These are phyloP conservation scores for Drosophila navojoa DNA, from an alignment of 1,140 invertebrate genomes.

Conservation along the genomic window DNA sequence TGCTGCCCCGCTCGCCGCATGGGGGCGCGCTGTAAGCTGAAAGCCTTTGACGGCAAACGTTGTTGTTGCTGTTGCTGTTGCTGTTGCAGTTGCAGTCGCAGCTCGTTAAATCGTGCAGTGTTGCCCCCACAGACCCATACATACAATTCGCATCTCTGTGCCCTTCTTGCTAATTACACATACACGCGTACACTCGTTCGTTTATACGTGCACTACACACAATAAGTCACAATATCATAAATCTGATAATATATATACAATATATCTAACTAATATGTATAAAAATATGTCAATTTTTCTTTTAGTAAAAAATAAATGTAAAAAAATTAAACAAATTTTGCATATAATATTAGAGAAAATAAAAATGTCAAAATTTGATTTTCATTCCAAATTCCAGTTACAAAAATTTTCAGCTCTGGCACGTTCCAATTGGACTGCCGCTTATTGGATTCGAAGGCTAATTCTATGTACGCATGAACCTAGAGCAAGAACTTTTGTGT, in stretches of 20 bases:
- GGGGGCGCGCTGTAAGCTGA: conserved; percentile 42
- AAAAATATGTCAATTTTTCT: too few species aligned
- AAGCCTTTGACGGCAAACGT: conserved; percentile 51
- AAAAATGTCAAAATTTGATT: too few species aligned
- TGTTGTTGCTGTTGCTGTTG: conserved; percentile 19
- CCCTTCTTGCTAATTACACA: conserved; percentile 76
- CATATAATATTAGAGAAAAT: too few species aligned
- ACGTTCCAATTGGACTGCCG: too few species aligned
- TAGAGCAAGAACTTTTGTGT: neutral
- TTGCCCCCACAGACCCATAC: conserved; percentile 21
- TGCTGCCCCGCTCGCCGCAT: conserved; percentile 35
- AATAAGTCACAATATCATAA: neutral
- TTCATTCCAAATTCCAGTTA: too few species aligned
- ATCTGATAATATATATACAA: too few species aligned
- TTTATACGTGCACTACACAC: conserved; percentile 32
- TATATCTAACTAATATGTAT: too few species aligned
- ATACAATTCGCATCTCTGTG: conserved; percentile 51
- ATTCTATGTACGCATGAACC: conserved; percentile 14
- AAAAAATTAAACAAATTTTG: too few species aligned
- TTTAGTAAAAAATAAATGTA: too few species aligned
- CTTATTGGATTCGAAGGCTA: too few species aligned
- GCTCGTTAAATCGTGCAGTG: conserved; percentile 71
- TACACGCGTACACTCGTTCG: conserved; percentile 34
- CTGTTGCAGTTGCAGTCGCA: conserved; percentile 55
- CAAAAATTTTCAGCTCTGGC: too few species aligned